A percentile compares a stretch with the other conserved stretches of the same genome.
These are phyloP conservation scores for Morpho helenor DNA, from an alignment of 2,888 invertebrate species.

Conservation along the genomic window DNA sequence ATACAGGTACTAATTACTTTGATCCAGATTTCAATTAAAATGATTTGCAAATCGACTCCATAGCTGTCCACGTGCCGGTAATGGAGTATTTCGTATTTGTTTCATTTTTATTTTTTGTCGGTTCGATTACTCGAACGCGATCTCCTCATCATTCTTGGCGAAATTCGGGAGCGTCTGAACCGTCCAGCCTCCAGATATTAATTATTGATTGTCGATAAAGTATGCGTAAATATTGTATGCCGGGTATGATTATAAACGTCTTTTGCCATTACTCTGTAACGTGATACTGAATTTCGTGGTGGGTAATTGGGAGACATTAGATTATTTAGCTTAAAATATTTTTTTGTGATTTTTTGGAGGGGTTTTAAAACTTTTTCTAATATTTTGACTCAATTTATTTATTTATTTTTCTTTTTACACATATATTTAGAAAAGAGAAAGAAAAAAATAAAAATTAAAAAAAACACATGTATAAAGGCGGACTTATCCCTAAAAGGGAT, in stretches of 20 bases:
- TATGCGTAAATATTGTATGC: constrained; percentile 65
- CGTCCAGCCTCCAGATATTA: constrained; percentile 73
- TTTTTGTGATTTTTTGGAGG: background rate
- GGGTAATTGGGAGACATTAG: constrained; percentile 19
- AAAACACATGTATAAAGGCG: too few relatives aligned
- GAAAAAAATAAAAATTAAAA: too few relatives aligned
- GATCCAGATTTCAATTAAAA: constrained; percentile 6
- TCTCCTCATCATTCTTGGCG: constrained; percentile 72
- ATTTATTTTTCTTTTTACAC: too few relatives aligned
- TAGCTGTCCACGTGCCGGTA: constrained; percentile 48
- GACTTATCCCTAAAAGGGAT: too few relatives aligned
- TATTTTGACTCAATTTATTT: too few relatives aligned
- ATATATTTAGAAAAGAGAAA: too few relatives aligned
- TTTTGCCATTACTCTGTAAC: constrained; percentile 34
- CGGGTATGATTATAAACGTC: constrained; percentile 44
- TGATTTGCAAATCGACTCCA: constrained; percentile 43
- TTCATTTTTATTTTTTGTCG: constrained; percentile 77
- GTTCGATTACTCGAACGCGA: constrained; percentile 79
- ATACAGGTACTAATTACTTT: too few relatives aligned
- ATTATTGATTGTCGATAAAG: constrained; percentile 77
- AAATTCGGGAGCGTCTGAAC: constrained; percentile 77
- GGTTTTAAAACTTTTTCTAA: too few relatives aligned
- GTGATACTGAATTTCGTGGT: constrained; percentile 14
- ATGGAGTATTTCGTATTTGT: constrained; percentile 79
- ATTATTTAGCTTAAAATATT: constrained; percentile 8